A percentile compares a stretch with the other conserved stretches of the same genome.
Conservation (phyloP, 2,797 vertebrate species). For the Poecilia wingei region DNA sequence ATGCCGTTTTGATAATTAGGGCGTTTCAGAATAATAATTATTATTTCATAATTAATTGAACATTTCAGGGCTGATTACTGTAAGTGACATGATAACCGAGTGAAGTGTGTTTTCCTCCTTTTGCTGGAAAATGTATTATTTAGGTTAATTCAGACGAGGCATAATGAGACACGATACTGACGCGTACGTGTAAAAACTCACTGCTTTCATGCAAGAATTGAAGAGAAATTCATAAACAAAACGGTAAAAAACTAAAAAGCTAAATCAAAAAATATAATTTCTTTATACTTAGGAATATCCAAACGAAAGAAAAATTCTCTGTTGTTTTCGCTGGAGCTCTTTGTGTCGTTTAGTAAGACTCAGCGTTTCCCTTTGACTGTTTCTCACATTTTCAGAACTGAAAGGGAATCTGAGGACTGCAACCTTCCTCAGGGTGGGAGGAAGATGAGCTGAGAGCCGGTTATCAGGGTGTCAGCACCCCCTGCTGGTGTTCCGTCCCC, state of each 20-base stretch:
- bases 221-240: neutral
- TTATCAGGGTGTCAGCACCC: slow-evolving; percentile 92
- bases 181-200: slow-evolving; percentile 15
- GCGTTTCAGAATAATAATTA: slow-evolving; percentile 60
- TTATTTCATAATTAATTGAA: slow-evolving; percentile 65
- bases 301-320: too few relatives aligned
- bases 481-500: slow-evolving; percentile 88
- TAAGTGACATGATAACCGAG: slow-evolving; percentile 46
- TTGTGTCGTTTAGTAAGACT: slow-evolving; percentile 21
- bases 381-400: slow-evolving; percentile 36
- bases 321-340: neutral
- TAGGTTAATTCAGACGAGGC: slow-evolving; percentile 17
- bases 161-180: slow-evolving; percentile 24
- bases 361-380: slow-evolving; percentile 29
- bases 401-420: slow-evolving; percentile 41
- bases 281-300: too few relatives aligned
- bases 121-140: slow-evolving; percentile 13
- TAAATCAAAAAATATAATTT: too few relatives aligned
- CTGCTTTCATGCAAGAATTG: neutral
- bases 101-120: slow-evolving; percentile 3
- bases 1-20: slow-evolving; percentile 61
- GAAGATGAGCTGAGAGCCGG: slow-evolving; percentile 56
- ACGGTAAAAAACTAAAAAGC: too few relatives aligned
- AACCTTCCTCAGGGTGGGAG: slow-evolving; percentile 29
- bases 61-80: slow-evolving; percentile 37